Base-by-base conservation (phyloP, 2,888 invertebrate species). In the Calameuta filiformis region DNA sequence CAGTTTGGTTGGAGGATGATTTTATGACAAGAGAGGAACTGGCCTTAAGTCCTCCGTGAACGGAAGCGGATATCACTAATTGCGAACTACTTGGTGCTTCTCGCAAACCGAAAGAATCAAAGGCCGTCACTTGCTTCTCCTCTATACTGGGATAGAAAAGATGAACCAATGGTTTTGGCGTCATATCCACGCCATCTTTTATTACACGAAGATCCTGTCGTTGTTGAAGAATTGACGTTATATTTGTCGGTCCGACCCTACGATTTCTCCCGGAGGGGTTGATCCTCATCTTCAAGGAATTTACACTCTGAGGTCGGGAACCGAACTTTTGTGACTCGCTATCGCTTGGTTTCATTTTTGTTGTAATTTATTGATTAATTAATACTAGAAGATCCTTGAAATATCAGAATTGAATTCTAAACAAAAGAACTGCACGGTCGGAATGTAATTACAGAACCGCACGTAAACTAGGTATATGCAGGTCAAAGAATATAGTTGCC, bases 91-190 rank as follows among this genome's bases (percentile, higher is more conserved):
- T 82, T 31, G 75, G 76, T n/a, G 74, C 76, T 31, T 75, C 80
- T 30, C 79, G 40, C 23, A 80, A 75, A 73, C 77, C 79, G 73
- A 83, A 81, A 12, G 79, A 75, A 73, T 85, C 82, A 33, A 83
- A 81, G 6, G 80, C 82, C 12, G 79, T 82, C 40, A 82, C 76
- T n/a, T 85, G 90, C 35, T 89, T 85, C 68, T 92, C 92, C 35
- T 88, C 89, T 35, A 89, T 86, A 12, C 82, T 80, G n/a, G 86
- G 81, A 78, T 88, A 92, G 0, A 85, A 75, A 15, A 89, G 84
- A 30, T 92, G 91, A 68, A 87, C 87, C 40, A 93, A 84, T 23
- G 88, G 85, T 79, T 92, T 92, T 0, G 93, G 93, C 0, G 93
- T 93, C 4, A 92, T 88, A 82, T 93, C 92, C 31, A 87, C 80